A percentile compares a stretch with the other conserved stretches of the same genome.
Conservation (phyloP, 2,797 vertebrate genomes). For the Leucoraja ocellata region DNA sequence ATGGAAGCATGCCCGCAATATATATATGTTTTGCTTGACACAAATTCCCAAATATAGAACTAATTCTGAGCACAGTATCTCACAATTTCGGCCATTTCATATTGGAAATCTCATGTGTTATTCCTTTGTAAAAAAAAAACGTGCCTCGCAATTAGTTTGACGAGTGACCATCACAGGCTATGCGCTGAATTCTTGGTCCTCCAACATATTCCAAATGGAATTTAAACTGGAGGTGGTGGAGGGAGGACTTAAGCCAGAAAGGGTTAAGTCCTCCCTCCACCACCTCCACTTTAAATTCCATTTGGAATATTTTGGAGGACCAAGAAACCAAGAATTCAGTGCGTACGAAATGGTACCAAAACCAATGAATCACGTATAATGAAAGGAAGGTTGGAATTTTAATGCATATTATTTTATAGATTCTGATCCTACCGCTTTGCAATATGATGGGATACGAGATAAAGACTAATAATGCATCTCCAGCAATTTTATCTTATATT, state of each 20-base stretch:
- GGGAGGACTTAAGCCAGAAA: too few species aligned
- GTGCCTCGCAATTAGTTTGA: not conserved
- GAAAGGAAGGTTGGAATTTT: not conserved
- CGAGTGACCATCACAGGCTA: not conserved
- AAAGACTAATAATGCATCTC: not conserved
- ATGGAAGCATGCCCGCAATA: too few species aligned
- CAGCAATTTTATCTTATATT: not conserved
- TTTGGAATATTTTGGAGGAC: too few species aligned
- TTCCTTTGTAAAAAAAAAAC: not conserved
- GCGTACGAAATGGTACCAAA: too few species aligned
- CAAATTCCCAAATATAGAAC: not conserved
- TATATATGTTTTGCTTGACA: not conserved
- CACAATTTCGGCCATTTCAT: not conserved
- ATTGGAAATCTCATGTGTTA: not conserved
- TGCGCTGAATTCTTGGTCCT: not conserved
- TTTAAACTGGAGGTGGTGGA: too few species aligned
- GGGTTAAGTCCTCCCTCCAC: too few species aligned
- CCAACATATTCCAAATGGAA: too few species aligned
- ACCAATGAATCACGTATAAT: not conserved
- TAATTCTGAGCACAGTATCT: not conserved
- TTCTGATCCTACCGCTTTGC: too few species aligned
- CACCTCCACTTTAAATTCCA: too few species aligned
- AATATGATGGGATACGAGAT: too few species aligned
- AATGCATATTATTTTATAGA: not conserved
- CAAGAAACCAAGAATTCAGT: too few species aligned